Conservation (phyloP, 2,888 invertebrate species). For the Chloroclystis v-ata region DNA sequence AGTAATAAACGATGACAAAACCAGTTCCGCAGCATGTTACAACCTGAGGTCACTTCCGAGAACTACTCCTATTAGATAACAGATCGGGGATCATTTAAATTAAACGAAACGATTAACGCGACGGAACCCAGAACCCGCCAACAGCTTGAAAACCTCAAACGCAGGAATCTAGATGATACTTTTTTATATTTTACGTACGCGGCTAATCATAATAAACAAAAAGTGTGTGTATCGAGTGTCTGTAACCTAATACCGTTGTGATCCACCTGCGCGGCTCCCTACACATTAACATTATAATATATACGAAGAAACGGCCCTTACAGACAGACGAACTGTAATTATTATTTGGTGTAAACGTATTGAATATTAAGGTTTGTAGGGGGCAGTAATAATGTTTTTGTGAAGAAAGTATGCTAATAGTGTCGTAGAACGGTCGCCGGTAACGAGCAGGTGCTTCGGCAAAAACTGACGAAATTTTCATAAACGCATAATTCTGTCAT, state of each 20-base stretch:
- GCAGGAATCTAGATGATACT: slow-evolving; percentile 21
- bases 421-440: slow-evolving; percentile 50
- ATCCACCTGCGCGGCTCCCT: slow-evolving; percentile 59
- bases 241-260: slow-evolving; percentile 62
- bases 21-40: slow-evolving; percentile 48
- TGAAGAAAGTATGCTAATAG: slow-evolving; percentile 65
- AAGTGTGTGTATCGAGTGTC: slow-evolving; percentile 51
- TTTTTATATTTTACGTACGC: slow-evolving; percentile 51
- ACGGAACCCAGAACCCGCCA: slow-evolving; percentile 27
- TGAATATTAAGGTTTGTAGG: slow-evolving; percentile 65
- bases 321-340: slow-evolving; percentile 66
- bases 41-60: slow-evolving; percentile 57
- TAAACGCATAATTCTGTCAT: slow-evolving; percentile 33
- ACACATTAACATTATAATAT: slow-evolving; percentile 65
- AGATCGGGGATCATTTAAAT: slow-evolving; percentile 62
- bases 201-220: slow-evolving; percentile 53
- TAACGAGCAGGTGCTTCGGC: slow-evolving; percentile 54
- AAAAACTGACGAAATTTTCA: slow-evolving; percentile 60
- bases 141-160: slow-evolving; percentile 12
- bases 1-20: slow-evolving; percentile 53
- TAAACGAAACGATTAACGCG: slow-evolving; percentile 54
- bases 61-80: slow-evolving; percentile 68
- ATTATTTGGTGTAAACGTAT: slow-evolving; percentile 75
- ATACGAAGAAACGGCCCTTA: slow-evolving; percentile 61
- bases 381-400: slow-evolving; percentile 63